Conservation (phyloP, 1,140 invertebrate species). For the Halesus radiatus region DNA sequence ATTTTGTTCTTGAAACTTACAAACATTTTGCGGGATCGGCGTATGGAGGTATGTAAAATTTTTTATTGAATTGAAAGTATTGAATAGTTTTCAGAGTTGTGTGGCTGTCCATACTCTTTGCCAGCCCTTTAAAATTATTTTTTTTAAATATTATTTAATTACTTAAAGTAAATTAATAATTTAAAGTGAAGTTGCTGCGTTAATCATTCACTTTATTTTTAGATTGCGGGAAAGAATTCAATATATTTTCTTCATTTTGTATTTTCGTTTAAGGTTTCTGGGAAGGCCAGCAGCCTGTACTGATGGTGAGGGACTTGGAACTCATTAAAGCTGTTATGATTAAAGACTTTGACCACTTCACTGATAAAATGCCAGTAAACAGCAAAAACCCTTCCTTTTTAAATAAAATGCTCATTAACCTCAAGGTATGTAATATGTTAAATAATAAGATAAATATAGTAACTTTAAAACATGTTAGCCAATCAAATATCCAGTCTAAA, state of each 20-base stretch:
- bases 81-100: no score
- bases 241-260: no score
- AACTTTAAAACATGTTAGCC: no score
- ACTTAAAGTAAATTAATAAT: no score
- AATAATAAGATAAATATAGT: no score
- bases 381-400: conserved; percentile 58
- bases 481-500: background rate
- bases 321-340: conserved; percentile 71
- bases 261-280: conserved; percentile 63
- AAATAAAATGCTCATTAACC: conserved; percentile 52
- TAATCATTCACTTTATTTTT: no score
- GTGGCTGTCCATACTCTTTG: no score
- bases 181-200: no score
- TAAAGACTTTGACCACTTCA: conserved; percentile 73
- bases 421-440: conserved; percentile 40
- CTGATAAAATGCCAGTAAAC: conserved; percentile 63
- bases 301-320: conserved; percentile 69
- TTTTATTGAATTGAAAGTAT: background rate
- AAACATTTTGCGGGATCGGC: conserved; percentile 66
- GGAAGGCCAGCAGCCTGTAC: conserved; percentile 65
- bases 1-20: conserved; percentile 66
- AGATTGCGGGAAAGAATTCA: no score
- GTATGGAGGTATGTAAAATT: conserved; percentile 65
- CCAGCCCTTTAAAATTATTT: no score
- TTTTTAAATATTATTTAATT: no score